Evolutionary conservation across 1,140 invertebrate genomes (phyloP).

Genomic region (Cydia splendana): DNA sequence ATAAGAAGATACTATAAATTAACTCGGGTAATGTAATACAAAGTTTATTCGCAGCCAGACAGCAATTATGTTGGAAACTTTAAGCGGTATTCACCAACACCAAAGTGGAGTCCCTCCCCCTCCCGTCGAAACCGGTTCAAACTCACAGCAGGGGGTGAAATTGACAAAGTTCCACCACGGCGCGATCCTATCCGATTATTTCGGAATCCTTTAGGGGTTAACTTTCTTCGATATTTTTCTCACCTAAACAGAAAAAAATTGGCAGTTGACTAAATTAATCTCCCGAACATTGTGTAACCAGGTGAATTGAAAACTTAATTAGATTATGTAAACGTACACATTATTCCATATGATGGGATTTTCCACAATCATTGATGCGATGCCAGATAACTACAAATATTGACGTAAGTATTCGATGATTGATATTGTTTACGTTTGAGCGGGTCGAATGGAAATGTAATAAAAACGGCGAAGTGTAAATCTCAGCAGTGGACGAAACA

Average conservation of each 20-base stretch:
- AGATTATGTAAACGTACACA: conserved; percentile 1
- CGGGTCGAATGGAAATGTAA: neutral
- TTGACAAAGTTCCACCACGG: conserved; percentile 67
- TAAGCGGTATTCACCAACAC: conserved; percentile 71
- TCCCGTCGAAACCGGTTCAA: conserved; percentile 55
- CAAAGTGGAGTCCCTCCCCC: conserved; percentile 52
- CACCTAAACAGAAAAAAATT: conserved; percentile 1
- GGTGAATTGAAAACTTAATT: conserved; percentile 8
- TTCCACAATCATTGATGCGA: conserved; percentile 14
- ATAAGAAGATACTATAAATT: conserved; percentile 76
- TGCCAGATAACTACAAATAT: conserved; percentile 19
- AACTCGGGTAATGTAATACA: conserved; percentile 75
- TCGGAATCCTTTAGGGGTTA: conserved; percentile 59
- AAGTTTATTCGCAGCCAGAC: conserved; percentile 77
- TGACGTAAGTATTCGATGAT: conserved; percentile 17
- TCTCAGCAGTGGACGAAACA: conserved; percentile 33
- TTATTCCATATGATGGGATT: neutral
- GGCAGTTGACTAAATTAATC: neutral
- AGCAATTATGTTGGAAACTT: conserved; percentile 75
- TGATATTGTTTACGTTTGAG: neutral
- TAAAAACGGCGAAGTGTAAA: conserved; percentile 34
- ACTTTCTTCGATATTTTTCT: conserved; percentile 57
- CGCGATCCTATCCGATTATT: conserved; percentile 66
- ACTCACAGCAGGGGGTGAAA: conserved; percentile 58
- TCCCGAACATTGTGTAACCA: neutral